phyloP scores from a whole-genome alignment of 1,140 invertebrate species.

The Tetramorium parvispinum region DNA sequence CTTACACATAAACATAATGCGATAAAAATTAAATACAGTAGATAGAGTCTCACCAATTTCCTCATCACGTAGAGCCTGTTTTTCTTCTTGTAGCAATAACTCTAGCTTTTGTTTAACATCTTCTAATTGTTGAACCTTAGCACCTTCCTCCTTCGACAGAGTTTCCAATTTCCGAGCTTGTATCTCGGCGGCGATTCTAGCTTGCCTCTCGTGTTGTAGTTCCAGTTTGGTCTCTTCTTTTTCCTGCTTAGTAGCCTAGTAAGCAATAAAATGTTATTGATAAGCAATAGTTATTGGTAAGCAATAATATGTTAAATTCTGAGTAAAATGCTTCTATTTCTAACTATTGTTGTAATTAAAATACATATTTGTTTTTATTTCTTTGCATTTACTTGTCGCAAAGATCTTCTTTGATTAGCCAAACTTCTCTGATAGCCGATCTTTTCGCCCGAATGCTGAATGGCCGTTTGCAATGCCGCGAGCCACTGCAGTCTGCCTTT shows the following conservation, averaged over 20 bases:
- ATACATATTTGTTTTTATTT: not conserved
- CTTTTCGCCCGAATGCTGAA: slow-evolving; percentile 88
- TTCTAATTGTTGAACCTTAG: slow-evolving; percentile 90
- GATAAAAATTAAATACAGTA: slow-evolving; percentile 21
- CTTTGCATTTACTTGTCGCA: slow-evolving; percentile 86
- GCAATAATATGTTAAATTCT: slow-evolving; percentile 39
- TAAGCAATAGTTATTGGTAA: no score
- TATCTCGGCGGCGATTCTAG: slow-evolving; percentile 89
- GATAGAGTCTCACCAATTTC: slow-evolving; percentile 87
- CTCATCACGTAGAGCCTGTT: slow-evolving; percentile 93
- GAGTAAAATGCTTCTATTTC: not conserved
- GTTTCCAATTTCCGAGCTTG: slow-evolving; percentile 89
- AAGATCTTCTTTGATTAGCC: slow-evolving; percentile 86
- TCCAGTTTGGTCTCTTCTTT: slow-evolving; percentile 87
- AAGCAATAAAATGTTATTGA: slow-evolving; percentile 19
- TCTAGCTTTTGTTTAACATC: slow-evolving; percentile 89
- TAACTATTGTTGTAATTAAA: not conserved
- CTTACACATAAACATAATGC: not conserved
- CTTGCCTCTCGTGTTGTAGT: slow-evolving; percentile 88
- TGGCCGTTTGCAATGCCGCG: slow-evolving; percentile 89
- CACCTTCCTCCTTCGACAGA: slow-evolving; percentile 89
- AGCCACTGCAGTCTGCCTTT: slow-evolving; percentile 91
- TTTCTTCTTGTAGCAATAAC: slow-evolving; percentile 91
- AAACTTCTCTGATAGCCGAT: slow-evolving; percentile 89
- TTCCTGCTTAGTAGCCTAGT: slow-evolving; percentile 85